Percentiles rank a stretch among this genome's conserved stretches.
Evolutionary conservation across 2,797 vertebrate genomes (phyloP).

Genomic region (Chrysocyon brachyurus): DNA sequence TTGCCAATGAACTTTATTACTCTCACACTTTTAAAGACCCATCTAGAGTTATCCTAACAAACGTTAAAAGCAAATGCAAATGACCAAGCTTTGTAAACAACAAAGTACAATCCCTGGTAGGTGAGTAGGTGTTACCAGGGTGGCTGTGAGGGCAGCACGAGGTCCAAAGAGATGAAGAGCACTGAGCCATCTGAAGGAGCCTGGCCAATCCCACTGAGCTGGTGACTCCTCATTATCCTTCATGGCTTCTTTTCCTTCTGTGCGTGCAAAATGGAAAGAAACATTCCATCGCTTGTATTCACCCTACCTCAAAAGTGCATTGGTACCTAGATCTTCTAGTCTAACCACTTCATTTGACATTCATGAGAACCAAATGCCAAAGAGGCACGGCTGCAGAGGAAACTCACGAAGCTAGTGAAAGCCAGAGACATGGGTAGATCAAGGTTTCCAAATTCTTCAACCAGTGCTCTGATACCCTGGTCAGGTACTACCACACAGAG

Average conservation of each 20-base stretch:
- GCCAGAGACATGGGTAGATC: background rate
- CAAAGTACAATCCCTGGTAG: background rate
- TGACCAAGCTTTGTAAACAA: background rate
- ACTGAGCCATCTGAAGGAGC: background rate
- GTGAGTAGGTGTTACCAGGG: background rate
- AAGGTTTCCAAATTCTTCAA: background rate
- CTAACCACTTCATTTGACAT: background rate
- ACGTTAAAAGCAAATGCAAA: background rate
- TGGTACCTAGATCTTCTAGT: background rate
- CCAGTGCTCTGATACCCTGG: background rate
- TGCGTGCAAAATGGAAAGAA: background rate
- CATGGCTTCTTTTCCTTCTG: background rate
- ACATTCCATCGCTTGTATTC: background rate
- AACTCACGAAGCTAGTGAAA: background rate
- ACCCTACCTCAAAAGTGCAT: background rate
- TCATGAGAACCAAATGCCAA: background rate
- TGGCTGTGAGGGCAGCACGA: background rate
- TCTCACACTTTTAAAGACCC: background rate
- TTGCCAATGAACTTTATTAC: background rate
- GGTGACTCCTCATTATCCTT: background rate
- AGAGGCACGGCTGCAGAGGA: background rate
- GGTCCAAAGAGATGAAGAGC: background rate
- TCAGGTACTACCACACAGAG: fast-evolving
- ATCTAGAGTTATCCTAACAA: background rate
- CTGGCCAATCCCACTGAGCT: fast-evolving